These are phyloP conservation scores for Hydrochoerus hydrochaeris DNA, from an alignment of 2,113 vertebrate species.

Conservation along the genomic window DNA sequence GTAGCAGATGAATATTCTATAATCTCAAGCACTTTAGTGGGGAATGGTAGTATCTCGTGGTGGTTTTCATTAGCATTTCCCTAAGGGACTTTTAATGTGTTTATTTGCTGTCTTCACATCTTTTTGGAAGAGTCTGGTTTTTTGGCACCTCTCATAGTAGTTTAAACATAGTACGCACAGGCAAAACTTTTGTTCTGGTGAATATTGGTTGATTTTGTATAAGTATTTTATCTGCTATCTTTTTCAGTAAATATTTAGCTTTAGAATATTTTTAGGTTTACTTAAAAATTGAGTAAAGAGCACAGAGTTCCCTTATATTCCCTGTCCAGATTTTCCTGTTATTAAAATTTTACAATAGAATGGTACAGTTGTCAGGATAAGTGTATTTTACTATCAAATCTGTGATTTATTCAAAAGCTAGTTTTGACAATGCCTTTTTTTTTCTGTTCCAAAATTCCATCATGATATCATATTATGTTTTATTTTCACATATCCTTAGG, in stretches of 20 bases:
- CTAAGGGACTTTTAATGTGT: neutral
- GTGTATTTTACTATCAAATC: neutral
- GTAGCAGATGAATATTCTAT: neutral
- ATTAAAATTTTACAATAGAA: neutral
- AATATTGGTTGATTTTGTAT: neutral
- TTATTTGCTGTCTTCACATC: neutral
- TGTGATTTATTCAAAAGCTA: neutral
- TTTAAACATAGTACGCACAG: neutral
- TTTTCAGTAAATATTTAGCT: neutral
- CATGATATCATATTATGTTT: neutral
- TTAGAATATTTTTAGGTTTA: neutral
- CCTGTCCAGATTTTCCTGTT: neutral
- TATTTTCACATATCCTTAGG: neutral
- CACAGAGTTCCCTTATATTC: accelerated
- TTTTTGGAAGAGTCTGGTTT: neutral
- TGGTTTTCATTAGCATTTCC: neutral
- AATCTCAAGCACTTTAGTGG: neutral
- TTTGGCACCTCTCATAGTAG: neutral
- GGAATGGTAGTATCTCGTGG: neutral
- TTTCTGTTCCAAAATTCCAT: neutral
- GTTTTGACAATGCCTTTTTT: neutral
- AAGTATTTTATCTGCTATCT: neutral
- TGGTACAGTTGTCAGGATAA: neutral
- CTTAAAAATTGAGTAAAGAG: neutral
- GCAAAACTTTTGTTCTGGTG: neutral